Conservation (phyloP, 2,113 vertebrate genomes). For the Oxyura jamaicensis region DNA sequence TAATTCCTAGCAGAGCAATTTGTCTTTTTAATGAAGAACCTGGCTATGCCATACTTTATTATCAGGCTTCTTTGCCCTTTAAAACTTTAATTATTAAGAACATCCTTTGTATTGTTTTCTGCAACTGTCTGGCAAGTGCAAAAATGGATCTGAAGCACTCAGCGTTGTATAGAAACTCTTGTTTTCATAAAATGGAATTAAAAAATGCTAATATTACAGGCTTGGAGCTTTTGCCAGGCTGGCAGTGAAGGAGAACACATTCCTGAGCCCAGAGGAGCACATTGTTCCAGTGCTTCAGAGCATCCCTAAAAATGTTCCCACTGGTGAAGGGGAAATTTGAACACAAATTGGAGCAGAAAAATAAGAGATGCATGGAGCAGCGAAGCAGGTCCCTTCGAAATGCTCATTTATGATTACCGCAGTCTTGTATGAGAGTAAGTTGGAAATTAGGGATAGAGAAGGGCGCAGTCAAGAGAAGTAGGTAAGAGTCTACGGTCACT, state of each 20-base stretch:
- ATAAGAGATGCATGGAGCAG: background rate
- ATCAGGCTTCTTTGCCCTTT: background rate
- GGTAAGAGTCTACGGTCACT: accelerated
- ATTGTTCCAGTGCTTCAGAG: background rate
- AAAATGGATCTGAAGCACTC: background rate
- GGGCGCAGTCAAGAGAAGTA: background rate
- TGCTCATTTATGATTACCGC: background rate
- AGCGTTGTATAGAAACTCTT: background rate
- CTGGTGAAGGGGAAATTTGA: background rate
- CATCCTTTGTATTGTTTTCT: background rate
- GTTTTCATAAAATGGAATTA: background rate
- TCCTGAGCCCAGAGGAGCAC: background rate
- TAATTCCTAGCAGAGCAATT: background rate
- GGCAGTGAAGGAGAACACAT: background rate
- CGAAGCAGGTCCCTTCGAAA: background rate
- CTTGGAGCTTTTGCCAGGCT: background rate
- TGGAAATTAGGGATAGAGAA: background rate
- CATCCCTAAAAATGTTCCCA: background rate
- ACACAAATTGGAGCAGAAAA: background rate
- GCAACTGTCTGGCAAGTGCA: background rate
- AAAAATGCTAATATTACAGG: too few species aligned
- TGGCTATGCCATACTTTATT: background rate
- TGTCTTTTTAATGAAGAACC: background rate
- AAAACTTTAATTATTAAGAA: background rate
- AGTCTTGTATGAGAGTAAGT: background rate